Evolutionary conservation across 2,113 vertebrate species (phyloP).

Genomic region (Mustela nigripes): DNA sequence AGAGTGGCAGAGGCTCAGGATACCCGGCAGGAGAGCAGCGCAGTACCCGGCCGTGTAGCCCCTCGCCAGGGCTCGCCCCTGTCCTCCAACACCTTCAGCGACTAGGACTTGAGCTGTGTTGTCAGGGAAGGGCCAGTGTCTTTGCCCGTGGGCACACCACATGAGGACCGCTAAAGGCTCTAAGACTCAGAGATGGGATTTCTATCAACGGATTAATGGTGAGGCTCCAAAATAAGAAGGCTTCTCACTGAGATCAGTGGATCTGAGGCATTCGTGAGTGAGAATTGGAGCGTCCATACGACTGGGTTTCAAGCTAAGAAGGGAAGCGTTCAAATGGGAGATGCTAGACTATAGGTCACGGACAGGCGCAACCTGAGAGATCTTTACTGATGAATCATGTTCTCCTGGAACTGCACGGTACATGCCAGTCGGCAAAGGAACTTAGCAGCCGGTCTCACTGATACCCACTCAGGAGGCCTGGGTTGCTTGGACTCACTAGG

Average conservation of each 20-base stretch:
- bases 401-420: background rate
- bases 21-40: too few species aligned
- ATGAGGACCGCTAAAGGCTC: too few species aligned
- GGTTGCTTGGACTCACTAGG: too few species aligned
- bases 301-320: background rate
- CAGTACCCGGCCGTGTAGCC: fast-evolving
- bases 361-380: background rate
- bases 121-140: background rate
- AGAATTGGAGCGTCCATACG: background rate
- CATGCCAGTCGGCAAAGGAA: fast-evolving
- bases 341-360: background rate
- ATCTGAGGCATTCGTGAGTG: too few species aligned
- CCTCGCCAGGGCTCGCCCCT: background rate
- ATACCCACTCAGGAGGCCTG: fast-evolving
- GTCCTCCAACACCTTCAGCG: background rate
- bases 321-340: fast-evolving
- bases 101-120: background rate
- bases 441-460: fast-evolving
- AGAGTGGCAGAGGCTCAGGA: background rate
- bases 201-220: background rate
- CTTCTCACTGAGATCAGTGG: background rate
- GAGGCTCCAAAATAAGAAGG: background rate
- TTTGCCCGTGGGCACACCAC: background rate
- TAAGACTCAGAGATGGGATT: background rate
- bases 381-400: fast-evolving